These are phyloP conservation scores for Gorsachius magnificus DNA, from an alignment of 2,797 vertebrate genomes.

Conservation along the genomic window DNA sequence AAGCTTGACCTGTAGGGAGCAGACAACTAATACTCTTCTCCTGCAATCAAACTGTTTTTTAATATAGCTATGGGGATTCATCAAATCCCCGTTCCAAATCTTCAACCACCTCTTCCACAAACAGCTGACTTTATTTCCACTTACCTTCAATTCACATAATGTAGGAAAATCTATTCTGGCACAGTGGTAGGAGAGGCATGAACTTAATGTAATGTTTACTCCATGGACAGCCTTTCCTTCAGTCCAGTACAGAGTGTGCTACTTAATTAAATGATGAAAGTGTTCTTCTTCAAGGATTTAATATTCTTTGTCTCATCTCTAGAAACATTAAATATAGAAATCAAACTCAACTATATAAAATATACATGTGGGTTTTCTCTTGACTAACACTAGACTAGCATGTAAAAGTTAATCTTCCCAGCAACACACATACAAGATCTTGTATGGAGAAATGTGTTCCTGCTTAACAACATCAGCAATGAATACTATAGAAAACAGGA, in stretches of 20 bases:
- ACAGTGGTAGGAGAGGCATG: background rate
- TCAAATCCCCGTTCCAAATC: background rate
- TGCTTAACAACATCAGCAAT: background rate
- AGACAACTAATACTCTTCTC: background rate
- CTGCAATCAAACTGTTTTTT: background rate
- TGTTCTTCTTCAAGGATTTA: background rate
- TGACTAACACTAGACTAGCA: background rate
- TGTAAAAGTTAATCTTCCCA: background rate
- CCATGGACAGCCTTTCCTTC: background rate
- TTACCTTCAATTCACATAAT: background rate
- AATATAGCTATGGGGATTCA: background rate
- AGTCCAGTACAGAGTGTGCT: background rate
- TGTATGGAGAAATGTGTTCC: background rate
- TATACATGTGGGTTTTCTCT: fast-evolving
- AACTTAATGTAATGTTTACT: background rate
- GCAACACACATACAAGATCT: background rate
- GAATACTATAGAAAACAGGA: background rate
- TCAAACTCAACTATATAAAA: background rate
- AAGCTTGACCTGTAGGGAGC: background rate
- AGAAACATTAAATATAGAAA: background rate
- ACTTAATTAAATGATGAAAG: background rate
- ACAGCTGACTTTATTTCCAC: background rate
- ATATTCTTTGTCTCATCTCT: background rate
- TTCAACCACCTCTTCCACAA: background rate
- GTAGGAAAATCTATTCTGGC: background rate